Evolutionary conservation across 1,140 invertebrate genomes (phyloP).

Genomic region (Lordiphosa collinella): DNA sequence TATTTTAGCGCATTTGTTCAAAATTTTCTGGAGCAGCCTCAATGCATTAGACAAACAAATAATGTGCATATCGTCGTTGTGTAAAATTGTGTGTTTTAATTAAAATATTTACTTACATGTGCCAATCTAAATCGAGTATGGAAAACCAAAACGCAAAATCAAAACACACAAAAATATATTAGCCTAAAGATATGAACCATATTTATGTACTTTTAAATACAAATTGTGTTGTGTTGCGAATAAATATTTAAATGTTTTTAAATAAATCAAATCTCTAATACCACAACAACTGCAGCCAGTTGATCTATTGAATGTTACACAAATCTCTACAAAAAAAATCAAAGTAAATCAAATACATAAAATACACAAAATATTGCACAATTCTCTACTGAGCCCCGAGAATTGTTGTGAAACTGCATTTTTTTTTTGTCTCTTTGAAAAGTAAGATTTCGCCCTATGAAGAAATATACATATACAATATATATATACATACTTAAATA

Average conservation of each 20-base stretch:
- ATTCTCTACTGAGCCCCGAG: conserved; percentile 21
- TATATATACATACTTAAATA: conserved; percentile 27
- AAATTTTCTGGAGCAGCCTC: too few relatives aligned
- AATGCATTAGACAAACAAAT: neutral
- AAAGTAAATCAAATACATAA: neutral
- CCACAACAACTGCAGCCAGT: neutral
- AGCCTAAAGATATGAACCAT: neutral
- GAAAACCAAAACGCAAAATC: neutral
- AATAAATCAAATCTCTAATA: conserved; percentile 1
- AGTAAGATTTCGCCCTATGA: conserved; percentile 7
- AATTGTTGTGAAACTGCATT: conserved; percentile 14
- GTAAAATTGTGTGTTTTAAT: neutral
- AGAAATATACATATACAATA: conserved; percentile 18
- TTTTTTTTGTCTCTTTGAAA: neutral
- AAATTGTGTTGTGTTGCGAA: conserved; percentile 5
- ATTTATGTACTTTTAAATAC: conserved; percentile 7
- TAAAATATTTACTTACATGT: conserved; percentile 13
- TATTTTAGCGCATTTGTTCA: too few relatives aligned
- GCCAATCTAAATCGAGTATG: conserved; percentile 19
- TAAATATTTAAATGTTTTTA: conserved; percentile 33
- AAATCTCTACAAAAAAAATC: neutral
- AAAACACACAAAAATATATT: conserved; percentile 7
- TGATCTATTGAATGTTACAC: conserved; percentile 5
- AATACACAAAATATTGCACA: conserved; percentile 2
- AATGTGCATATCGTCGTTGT: neutral